Conservation (phyloP, 2,888 invertebrate genomes). For the Onchidella celtica region DNA sequence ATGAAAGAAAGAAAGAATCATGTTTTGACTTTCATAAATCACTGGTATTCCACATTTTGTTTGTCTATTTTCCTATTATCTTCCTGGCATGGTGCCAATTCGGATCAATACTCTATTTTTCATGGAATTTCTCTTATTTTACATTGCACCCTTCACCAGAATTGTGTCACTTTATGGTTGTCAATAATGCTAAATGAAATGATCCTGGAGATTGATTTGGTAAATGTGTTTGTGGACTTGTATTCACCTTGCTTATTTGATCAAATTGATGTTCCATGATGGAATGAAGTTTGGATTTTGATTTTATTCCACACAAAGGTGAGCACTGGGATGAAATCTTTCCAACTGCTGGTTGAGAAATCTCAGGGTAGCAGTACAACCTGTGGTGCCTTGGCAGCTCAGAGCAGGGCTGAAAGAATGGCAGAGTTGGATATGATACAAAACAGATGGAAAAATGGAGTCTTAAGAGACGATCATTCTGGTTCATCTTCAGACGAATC, state of each 20-base stretch:
- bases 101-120: no score
- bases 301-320: conserved; percentile 13
- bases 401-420: conserved; percentile 75
- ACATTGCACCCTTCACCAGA: no score
- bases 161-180: neutral
- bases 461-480: conserved; percentile 59
- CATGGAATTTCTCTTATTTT: no score
- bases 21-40: no score
- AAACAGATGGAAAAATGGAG: conserved; percentile 77
- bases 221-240: no score
- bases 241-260: no score
- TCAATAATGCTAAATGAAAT: no score
- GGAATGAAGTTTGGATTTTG: neutral
- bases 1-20: no score
- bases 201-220: no score
- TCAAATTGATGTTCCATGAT: neutral
- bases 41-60: no score
- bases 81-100: no score
- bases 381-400: conserved; percentile 71
- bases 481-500: conserved; percentile 25
- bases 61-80: no score
- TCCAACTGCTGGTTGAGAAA: conserved; percentile 76
- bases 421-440: conserved; percentile 77
- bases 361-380: conserved; percentile 68
- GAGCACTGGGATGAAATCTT: conserved; percentile 74